A percentile compares a stretch with the other conserved stretches of the same genome.
Evolutionary conservation across 2,797 vertebrate genomes (phyloP).

Genomic region (Phoxinus dragarum): DNA sequence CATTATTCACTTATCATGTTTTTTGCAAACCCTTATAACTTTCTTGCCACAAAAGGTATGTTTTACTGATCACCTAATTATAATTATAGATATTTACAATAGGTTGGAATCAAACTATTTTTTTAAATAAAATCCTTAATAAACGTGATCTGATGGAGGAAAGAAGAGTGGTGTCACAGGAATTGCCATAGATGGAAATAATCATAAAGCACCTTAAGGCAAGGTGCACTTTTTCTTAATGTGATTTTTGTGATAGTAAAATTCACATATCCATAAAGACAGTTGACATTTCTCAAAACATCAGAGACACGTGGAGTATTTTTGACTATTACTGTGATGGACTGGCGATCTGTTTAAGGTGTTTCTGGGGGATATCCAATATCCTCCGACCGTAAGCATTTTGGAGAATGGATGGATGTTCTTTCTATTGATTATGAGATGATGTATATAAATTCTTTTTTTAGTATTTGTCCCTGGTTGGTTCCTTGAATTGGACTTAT

Average conservation of each 20-base stretch:
- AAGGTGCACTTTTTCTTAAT: not conserved
- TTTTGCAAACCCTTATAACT: not conserved
- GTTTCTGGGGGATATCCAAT: not conserved
- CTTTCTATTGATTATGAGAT: not conserved
- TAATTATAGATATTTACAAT: too few species aligned
- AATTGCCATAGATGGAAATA: not conserved
- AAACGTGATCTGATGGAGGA: not conserved
- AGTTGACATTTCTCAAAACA: not conserved
- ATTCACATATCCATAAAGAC: not conserved
- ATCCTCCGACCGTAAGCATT: not conserved
- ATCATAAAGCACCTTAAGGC: not conserved
- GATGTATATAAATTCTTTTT: not conserved
- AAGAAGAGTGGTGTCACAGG: not conserved
- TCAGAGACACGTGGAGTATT: not conserved
- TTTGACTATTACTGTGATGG: not conserved
- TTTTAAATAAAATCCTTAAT: not conserved
- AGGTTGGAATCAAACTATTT: not conserved
- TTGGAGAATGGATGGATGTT: not conserved
- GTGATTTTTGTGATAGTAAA: too few species aligned
- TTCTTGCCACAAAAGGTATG: not conserved
- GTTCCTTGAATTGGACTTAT: slow-evolving; percentile 56
- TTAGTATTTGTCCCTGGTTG: slow-evolving; percentile 46
- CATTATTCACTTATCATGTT: not conserved
- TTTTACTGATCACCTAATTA: too few species aligned
- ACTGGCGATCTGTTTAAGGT: not conserved